These are phyloP conservation scores for Pelosia muscerda DNA, from an alignment of 2,888 invertebrate species.

Conservation along the genomic window DNA sequence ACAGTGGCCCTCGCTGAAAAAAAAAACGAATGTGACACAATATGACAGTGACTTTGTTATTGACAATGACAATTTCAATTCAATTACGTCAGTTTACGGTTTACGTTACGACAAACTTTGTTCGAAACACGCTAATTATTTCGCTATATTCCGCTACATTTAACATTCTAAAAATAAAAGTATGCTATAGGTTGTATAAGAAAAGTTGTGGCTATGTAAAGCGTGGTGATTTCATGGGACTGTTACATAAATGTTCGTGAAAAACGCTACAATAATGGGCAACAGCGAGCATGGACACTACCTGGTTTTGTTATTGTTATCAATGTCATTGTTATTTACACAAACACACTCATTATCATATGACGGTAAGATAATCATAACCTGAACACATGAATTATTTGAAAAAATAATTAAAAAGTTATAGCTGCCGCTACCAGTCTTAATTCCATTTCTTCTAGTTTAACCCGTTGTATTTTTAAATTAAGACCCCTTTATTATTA, in stretches of 20 bases:
- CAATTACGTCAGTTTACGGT: not conserved
- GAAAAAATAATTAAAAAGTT: not conserved
- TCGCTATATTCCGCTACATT: constrained; percentile 21
- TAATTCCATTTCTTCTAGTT: too few species aligned
- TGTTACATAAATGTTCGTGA: constrained; percentile 23
- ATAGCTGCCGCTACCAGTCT: not conserved
- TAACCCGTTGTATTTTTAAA: not conserved
- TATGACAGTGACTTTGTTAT: too few species aligned
- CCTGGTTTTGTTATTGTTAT: constrained; percentile 50
- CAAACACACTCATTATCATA: constrained; percentile 62
- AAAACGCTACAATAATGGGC: constrained; percentile 37
- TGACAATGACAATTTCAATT: too few species aligned
- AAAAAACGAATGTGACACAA: too few species aligned
- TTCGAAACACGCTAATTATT: constrained; percentile 14
- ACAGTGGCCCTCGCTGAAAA: too few species aligned
- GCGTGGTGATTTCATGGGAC: constrained; percentile 9
- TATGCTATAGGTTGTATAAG: constrained; percentile 23
- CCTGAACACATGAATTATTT: not conserved
- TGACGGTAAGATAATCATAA: constrained; percentile 65
- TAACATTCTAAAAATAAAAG: constrained; percentile 34
- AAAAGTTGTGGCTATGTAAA: constrained; percentile 11
- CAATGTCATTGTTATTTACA: constrained; percentile 50
- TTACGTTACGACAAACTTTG: not conserved
- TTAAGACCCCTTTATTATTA: too few species aligned
- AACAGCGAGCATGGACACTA: constrained; percentile 28